Base-by-base conservation (phyloP, 2,888 invertebrate genomes). In the Elmis aenea region DNA sequence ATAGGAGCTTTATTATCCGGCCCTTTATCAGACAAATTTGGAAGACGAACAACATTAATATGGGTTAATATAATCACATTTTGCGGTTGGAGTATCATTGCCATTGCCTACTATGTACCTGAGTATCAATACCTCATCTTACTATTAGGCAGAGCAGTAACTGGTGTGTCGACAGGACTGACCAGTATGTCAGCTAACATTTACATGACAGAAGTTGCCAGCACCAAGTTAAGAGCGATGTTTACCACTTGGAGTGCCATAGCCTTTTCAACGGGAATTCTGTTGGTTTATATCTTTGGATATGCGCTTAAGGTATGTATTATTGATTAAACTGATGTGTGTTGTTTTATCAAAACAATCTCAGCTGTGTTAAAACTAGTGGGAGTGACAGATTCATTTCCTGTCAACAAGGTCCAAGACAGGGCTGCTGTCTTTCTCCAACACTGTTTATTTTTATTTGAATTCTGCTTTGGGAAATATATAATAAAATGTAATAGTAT, bases 161-260 rank as follows among this genome's bases (percentile, higher is more conserved):
- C 71, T 3, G 74, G 75, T n/a, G 46, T 72, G 8, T 68, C 72
- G 0, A 69, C 71, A 1, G 77, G 77, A 0, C 54, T 76, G 32
- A 70, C 73, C 2, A 71, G 74, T 24, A 69, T 71, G 5, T 73
- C 76, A 1, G 70, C 75, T 1, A 69, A 74, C 0, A 70, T 76
- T 11, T 77, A 77, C 48, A 67, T 72, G 46, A 73, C 74, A 1
- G 77, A 77, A 55, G 59, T 74, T 3, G 62, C 73, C 0, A 64
- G 65, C 2, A 55, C 70, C 0, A 61, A 65, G 27, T 56, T 73
- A 40, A 55, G 76, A 39, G 66, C 72, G 5, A 69, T 72, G 23
- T 66, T 77, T 28, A 70, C 73, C 5, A 74, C 76, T 0, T 76
- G 76, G 72, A 70, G 72, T 2, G 73, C 74, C 8, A 62, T 74